Evolutionary conservation across 2,888 invertebrate species (phyloP).

Genomic region (Gymnosoma rotundatum): DNA sequence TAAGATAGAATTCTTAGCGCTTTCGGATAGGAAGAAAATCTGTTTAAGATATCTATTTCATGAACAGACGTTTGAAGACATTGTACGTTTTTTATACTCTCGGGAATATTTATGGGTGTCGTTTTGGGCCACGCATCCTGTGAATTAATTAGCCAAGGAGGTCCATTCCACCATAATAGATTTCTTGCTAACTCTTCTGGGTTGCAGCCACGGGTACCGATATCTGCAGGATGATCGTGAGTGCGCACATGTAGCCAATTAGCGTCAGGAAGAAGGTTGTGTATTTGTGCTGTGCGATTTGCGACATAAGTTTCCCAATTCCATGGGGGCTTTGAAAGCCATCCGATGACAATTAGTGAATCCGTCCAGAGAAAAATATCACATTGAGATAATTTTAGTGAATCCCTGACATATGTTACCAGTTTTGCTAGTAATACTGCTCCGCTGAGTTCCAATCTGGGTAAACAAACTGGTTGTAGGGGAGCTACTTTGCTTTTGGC

Average conservation of each 20-base stretch:
- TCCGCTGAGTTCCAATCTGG: background rate
- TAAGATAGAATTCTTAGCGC: too few species aligned
- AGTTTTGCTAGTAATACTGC: slow-evolving; percentile 30
- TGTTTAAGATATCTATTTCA: too few species aligned
- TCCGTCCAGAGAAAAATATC: slow-evolving; percentile 15
- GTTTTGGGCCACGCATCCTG: too few species aligned
- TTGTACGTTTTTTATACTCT: too few species aligned
- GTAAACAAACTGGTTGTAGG: slow-evolving; percentile 4
- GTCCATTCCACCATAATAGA: too few species aligned
- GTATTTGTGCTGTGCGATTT: slow-evolving; percentile 21
- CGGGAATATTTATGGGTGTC: too few species aligned
- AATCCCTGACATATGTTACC: background rate
- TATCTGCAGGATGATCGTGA: slow-evolving; percentile 20
- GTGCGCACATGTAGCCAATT: slow-evolving; percentile 6
- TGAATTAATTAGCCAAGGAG: too few species aligned
- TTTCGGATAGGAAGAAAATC: too few species aligned
- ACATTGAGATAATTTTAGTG: background rate
- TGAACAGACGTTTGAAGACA: too few species aligned
- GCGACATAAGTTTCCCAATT: slow-evolving; percentile 37
- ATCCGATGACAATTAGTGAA: slow-evolving; percentile 6
- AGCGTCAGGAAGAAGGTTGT: background rate
- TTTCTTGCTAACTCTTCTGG: too few species aligned
- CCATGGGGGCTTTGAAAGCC: slow-evolving; percentile 1
- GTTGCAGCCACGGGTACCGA: too few species aligned
- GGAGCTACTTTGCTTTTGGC: slow-evolving; percentile 49